Evolutionary conservation across 2,888 invertebrate genomes (phyloP).

Genomic region (Dendrolimus pini): DNA sequence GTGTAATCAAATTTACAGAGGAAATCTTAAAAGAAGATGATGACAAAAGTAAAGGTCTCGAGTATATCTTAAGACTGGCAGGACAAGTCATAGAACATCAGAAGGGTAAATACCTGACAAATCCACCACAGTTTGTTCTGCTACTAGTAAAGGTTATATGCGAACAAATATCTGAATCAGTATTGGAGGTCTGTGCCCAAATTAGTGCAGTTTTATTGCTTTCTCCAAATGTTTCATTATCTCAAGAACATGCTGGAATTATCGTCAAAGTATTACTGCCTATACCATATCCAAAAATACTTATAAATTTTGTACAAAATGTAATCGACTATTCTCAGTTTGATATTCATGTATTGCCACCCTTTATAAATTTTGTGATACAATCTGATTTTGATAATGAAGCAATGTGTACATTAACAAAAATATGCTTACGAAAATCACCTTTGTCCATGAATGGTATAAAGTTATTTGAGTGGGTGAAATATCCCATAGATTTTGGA

Average conservation of each 20-base stretch:
- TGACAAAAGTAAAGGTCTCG: conserved; percentile 43
- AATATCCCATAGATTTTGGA: conserved; percentile 80
- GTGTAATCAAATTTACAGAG: conserved; percentile 45
- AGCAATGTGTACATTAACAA: conserved; percentile 78
- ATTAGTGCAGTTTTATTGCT: conserved; percentile 77
- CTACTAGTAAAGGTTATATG: conserved; percentile 72
- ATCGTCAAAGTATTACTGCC: conserved; percentile 80
- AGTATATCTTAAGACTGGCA: conserved; percentile 74
- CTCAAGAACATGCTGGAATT: conserved; percentile 84
- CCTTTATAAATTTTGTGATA: conserved; percentile 77
- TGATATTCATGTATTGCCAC: conserved; percentile 83
- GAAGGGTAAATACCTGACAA: conserved; percentile 78
- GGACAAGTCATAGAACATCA: conserved; percentile 79
- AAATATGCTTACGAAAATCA: conserved; percentile 81
- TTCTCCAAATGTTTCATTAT: conserved; percentile 78
- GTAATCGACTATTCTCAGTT: conserved; percentile 81
- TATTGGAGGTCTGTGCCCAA: conserved; percentile 67
- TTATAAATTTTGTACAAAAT: conserved; percentile 80
- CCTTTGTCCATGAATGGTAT: conserved; percentile 78
- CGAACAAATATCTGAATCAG: conserved; percentile 57
- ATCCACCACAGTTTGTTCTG: conserved; percentile 77
- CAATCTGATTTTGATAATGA: conserved; percentile 71
- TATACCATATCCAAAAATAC: conserved; percentile 71
- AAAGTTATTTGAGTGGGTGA: conserved; percentile 78
- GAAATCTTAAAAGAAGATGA: conserved; percentile 50